phyloP scores from a whole-genome alignment of 1,140 invertebrate genomes.

The Chymomyza costata region DNA sequence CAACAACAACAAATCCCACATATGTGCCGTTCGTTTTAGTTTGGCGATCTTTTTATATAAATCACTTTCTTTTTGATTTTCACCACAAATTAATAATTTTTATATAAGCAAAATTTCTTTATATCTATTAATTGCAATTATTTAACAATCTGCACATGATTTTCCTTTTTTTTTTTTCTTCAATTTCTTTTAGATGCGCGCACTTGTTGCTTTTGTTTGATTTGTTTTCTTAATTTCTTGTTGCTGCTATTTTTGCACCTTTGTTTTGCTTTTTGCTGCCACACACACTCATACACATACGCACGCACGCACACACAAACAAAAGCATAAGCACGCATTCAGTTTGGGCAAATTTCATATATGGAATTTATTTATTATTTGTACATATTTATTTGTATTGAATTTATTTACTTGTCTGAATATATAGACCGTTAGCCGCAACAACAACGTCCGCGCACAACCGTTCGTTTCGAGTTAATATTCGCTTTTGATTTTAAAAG shows the following conservation, averaged over 20 bases:
- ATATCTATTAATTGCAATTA: slow-evolving; percentile 44
- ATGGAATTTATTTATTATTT: no score
- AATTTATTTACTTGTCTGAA: slow-evolving; percentile 10
- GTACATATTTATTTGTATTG: slow-evolving; percentile 23
- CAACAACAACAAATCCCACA: no score
- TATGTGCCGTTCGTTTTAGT: no score
- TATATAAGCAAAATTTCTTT: no score
- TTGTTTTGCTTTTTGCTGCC: slow-evolving; percentile 15
- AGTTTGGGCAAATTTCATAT: no score
- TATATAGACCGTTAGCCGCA: slow-evolving; percentile 27
- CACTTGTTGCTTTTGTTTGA: slow-evolving; percentile 50
- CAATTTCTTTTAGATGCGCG: slow-evolving; percentile 26
- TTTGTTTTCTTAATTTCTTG: no score
- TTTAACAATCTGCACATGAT: slow-evolving; percentile 30
- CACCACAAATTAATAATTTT: no score
- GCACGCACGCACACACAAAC: slow-evolving; percentile 22
- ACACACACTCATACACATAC: slow-evolving; percentile 24
- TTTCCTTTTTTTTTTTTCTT: slow-evolving; percentile 36
- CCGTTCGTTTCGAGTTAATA: no score
- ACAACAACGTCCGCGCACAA: no score
- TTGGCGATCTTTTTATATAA: no score
- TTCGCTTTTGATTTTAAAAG: no score
- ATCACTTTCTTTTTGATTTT: slow-evolving; percentile 49
- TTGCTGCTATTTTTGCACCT: slow-evolving; percentile 18
- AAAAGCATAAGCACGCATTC: no score